Base-by-base conservation (phyloP, 1,140 invertebrate species). In the Cepaea nemoralis region DNA sequence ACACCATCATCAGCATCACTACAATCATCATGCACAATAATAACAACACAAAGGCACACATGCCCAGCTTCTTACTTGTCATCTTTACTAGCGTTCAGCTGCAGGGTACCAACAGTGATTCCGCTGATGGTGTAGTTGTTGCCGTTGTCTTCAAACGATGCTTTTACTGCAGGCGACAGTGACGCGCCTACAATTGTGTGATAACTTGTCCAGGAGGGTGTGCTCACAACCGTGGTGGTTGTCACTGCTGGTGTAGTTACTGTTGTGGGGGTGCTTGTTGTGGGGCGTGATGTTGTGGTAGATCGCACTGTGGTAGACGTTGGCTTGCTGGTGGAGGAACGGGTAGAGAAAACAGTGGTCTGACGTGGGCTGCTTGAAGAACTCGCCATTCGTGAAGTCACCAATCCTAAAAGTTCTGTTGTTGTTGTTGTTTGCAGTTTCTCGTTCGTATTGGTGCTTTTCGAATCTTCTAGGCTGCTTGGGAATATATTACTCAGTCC, bases 401-500 rank as follows among this genome's bases (percentile, higher is more conserved):
- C 63, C 80, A 81, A n/a, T 33, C 22, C 71, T 5, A 84, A 42
- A n/a, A 82, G 71, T 69, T 81, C 76, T 22, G 83, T 55, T 1
- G 76, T 74, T 63, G 79, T 73, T 27, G 78, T 22, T 27, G 48
- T 70, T n/a, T 76, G 48, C 14, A n/a, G 22, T 0, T 10, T 31
- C 37, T 10, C 6, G 48, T 16, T 3, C 50, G 59, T n/a, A 24
- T 50, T 27, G 31, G 80, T 50, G 5, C 45, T 45, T 40, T 70
- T 55, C 42, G 50, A 48, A 74, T 81, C 69, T 27, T 39, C 75
- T 24, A 42, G 42, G 12, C 42, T 75, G 24, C 75, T 79, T 22
- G 84, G 84, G 37, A 85, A 85, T 27, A 83, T 83, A 59, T 85
- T 85, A 22, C 71, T 81, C 12, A 85, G 66, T 0, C 82, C 84